phyloP scores from a whole-genome alignment of 1,140 invertebrate genomes.

The Apolygus lucorum region DNA sequence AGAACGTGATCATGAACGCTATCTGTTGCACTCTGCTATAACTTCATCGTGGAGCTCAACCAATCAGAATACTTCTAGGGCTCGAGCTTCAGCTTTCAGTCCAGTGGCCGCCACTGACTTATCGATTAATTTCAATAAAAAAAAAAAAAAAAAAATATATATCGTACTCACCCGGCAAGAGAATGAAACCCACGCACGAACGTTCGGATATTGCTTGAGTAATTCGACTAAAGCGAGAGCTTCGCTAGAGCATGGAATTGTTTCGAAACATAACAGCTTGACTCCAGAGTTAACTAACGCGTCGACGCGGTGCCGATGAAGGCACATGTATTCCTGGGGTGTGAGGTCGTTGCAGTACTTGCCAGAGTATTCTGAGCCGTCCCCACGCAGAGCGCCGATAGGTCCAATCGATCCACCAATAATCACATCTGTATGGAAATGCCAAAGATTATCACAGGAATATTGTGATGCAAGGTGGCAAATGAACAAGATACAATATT shows the following conservation, averaged over 20 bases:
- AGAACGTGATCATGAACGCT: no score
- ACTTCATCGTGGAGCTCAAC: no score
- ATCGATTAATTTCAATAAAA: no score
- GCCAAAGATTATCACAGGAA: background rate
- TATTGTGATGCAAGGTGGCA: background rate
- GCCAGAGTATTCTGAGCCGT: conserved; percentile 85
- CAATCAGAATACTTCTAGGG: no score
- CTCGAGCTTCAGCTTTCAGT: no score
- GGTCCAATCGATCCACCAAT: conserved; percentile 81
- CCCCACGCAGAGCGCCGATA: conserved; percentile 76
- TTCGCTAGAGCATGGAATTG: conserved; percentile 73
- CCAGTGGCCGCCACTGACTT: no score
- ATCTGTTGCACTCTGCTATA: no score
- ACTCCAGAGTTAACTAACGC: conserved; percentile 66
- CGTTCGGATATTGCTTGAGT: conserved; percentile 57
- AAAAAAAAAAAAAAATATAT: no score
- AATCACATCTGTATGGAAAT: conserved; percentile 39
- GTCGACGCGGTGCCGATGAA: conserved; percentile 69
- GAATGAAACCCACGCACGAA: conserved; percentile 76
- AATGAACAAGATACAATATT: background rate
- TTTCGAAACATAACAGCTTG: conserved; percentile 79
- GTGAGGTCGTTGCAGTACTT: conserved; percentile 62
- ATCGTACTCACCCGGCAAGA: conserved; percentile 42
- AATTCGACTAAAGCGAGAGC: conserved; percentile 69
- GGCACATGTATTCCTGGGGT: conserved; percentile 57